phyloP scores from a whole-genome alignment of 2,888 invertebrate genomes.

The Cataglyphis livida region DNA sequence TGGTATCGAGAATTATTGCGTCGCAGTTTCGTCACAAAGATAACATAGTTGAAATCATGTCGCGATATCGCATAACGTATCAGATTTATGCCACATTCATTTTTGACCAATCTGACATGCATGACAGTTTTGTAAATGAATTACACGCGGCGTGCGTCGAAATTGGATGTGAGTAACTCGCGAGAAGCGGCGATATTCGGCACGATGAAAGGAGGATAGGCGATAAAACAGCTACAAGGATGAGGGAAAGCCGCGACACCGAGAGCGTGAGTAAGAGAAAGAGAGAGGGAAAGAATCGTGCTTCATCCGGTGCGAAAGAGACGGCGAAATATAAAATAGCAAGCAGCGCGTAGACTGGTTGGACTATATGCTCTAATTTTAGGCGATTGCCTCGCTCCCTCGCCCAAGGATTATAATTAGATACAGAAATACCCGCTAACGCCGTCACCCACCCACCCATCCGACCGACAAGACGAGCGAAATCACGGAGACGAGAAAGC shows the following conservation, averaged over 20 bases:
- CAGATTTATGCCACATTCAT: neutral
- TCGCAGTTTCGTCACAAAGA: constrained; percentile 10
- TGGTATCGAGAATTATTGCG: constrained; percentile 28
- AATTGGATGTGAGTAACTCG: constrained; percentile 3
- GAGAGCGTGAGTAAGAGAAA: constrained; percentile 44
- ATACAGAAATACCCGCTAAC: constrained; percentile 84
- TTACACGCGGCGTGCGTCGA: constrained; percentile 27
- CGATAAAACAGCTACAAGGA: constrained; percentile 67
- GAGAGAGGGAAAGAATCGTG: constrained; percentile 11
- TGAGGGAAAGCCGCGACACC: constrained; percentile 63
- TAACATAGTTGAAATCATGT: neutral
- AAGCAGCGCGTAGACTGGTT: constrained; percentile 76
- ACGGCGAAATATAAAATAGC: constrained; percentile 79
- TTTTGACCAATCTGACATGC: constrained; percentile 2
- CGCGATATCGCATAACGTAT: neutral
- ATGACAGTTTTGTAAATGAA: constrained; percentile 27
- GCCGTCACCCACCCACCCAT: constrained; percentile 77
- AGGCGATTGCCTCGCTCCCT: constrained; percentile 85
- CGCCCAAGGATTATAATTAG: constrained; percentile 85
- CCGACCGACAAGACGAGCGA: constrained; percentile 57
- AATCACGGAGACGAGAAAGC: neutral
- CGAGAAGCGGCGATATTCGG: constrained; percentile 27
- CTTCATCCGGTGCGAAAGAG: constrained; percentile 56
- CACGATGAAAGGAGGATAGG: constrained; percentile 44
- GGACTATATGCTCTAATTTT: constrained; percentile 85